Percentiles rank a stretch among this genome's conserved stretches.
phyloP scores from a whole-genome alignment of 2,888 invertebrate genomes.

The Leptopilina myrica region DNA sequence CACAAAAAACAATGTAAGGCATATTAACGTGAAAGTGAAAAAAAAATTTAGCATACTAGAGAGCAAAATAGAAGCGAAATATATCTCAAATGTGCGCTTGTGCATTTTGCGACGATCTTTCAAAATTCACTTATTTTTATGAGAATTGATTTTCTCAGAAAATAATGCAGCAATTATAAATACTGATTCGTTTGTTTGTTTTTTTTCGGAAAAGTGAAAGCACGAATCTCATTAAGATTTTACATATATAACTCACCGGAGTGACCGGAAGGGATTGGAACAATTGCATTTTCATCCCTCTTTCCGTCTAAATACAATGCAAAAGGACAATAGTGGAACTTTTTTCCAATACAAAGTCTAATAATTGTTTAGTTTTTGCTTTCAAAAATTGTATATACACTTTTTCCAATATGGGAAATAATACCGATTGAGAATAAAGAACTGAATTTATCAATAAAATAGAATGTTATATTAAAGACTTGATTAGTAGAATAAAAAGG shows the following conservation, averaged over 20 bases:
- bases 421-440: too few species aligned
- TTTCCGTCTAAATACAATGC: conserved; percentile 68
- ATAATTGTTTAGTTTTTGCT: neutral
- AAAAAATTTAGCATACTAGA: too few species aligned
- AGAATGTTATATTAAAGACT: neutral
- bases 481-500: conserved; percentile 11
- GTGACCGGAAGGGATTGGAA: conserved; percentile 69
- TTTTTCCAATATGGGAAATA: too few species aligned
- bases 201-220: conserved; percentile 45
- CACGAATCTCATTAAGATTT: conserved; percentile 50
- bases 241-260: conserved; percentile 54
- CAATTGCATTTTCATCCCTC: conserved; percentile 73
- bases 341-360: neutral
- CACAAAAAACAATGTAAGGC: neutral
- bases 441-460: too few species aligned
- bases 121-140: too few species aligned
- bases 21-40: neutral
- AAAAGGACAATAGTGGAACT: conserved; percentile 51
- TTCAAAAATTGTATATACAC: neutral
- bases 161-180: conserved; percentile 45
- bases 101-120: too few species aligned
- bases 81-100: too few species aligned
- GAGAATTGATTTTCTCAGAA: conserved; percentile 28
- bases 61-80: too few species aligned
- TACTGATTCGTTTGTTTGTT: conserved; percentile 8